Evolutionary conservation across 2,113 vertebrate species (phyloP), one percentile per base, ranked within the genome.

Genomic region (Corvus hawaiiensis): DNA sequence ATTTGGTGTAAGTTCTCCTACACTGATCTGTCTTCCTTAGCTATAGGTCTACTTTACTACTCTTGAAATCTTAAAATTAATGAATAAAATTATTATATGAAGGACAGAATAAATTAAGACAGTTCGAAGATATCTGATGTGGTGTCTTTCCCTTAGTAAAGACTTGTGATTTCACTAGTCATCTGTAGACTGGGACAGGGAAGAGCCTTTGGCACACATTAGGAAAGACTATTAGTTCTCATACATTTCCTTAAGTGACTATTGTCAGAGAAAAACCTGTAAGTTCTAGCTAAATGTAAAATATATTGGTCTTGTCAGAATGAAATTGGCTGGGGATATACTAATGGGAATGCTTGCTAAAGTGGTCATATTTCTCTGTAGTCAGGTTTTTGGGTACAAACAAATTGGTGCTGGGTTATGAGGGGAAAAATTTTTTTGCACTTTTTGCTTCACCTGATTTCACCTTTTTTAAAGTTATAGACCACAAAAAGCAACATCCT

Each of bases 371-470:
- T 82, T 82, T 97, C 28, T 92, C 39, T 30, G 16, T 63, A 73
- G 62, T 64, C 51, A 81, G 18, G 13, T 41, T 78, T 95, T 93
- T 63, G 64, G 10, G 22, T 86, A 43, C 8, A 77, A 83, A 58
- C 7, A 80, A 74, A 74, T 83, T 48, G 24, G 13, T 71, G 11
- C 26, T 21, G 71, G 11, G 4, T 77, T 81, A 72, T 35, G 16
- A 77, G 6, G 7, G 30, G 28, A 49, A 76, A n/a, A 33, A 13
- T 2, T 0, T 12, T 13, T 0, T 6, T 46, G 39, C 41, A 24
- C 13, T 20, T 75, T 87, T 63, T 83, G 11, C 54, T 92, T 95
- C n/a, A 62, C 33, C 33, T 3, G 3, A n/a, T 30, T 92, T 89
- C 8, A 52, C 41, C 20, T 66, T 85, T 79, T 61, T 71, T 19